Evolutionary conservation across 1,140 invertebrate species (phyloP), one percentile per base, ranked within the genome.

Genomic region (Atta colombica): DNA sequence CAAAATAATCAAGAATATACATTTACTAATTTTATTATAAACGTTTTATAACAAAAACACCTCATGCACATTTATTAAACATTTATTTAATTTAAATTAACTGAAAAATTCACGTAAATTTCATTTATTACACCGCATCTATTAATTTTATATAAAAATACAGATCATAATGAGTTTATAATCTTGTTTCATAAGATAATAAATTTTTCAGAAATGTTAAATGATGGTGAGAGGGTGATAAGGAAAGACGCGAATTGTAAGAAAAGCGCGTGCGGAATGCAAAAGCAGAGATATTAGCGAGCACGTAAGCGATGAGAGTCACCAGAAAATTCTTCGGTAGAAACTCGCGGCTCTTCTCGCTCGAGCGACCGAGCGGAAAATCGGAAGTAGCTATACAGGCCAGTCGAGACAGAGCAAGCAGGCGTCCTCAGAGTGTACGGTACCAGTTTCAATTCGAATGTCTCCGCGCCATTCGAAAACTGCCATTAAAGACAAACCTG

Each of bases 401-500:
- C 60, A 77, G 25, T 63, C 45, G 61, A 66, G 82, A 85, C 74
- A 58, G 74, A 66, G 31, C 55, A 35, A 21, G n/a, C 77, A n/a
- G 58, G n/a, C 53, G 55, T 84, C 18, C 45, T 81, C 66, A 8
- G 55, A 21, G 16, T 69, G 53, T 49, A 35, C 53, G 51, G 49
- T 65, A 21, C 78, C 65, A 12, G 61, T 88, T 65, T 39, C 61
- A 45, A 88, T 88, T 58, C 58, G 39, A 69, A 21, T 84, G n/a
- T 14, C 58, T 25, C 45, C 58, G 65, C 65, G 53, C 21, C 49
- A 35, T 80, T 55, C 49, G 74, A 16, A 21, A 58, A 55, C 55
- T 45, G 63, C 87, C 81, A 86, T 89, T 89, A 89, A 89, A 88
- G 80, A 89, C 82, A 89, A 89, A 89, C 61, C 75, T 72, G 25